These are phyloP conservation scores for Dendrolimus pini DNA, from an alignment of 2,888 invertebrate genomes.

Conservation along the genomic window DNA sequence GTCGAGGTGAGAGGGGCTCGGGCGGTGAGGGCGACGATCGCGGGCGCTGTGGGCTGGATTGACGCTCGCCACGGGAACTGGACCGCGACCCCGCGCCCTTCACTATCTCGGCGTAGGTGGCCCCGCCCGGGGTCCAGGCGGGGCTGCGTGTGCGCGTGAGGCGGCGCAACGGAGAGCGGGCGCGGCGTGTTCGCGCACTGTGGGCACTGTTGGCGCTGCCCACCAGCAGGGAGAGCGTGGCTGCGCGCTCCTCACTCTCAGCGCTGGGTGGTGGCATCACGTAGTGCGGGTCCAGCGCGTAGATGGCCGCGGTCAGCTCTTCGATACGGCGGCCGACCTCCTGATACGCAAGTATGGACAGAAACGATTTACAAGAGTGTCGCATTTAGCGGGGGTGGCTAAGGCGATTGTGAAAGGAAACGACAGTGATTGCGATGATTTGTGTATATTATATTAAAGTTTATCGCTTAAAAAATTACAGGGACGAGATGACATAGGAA, in stretches of 20 bases:
- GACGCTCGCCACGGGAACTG: slow-evolving; percentile 42
- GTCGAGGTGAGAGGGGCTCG: slow-evolving; percentile 5
- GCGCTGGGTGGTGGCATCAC: slow-evolving; percentile 79
- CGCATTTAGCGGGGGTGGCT: slow-evolving; percentile 35
- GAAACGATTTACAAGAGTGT: slow-evolving; percentile 61
- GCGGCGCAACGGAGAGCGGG: slow-evolving; percentile 68
- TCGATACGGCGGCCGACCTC: slow-evolving; percentile 83
- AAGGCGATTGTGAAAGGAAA: slow-evolving; percentile 45
- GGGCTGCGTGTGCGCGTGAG: slow-evolving; percentile 67
- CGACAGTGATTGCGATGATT: slow-evolving; percentile 56
- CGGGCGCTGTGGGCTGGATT: slow-evolving; percentile 27
- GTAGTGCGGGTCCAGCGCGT: slow-evolving; percentile 85
- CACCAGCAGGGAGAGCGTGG: slow-evolving; percentile 59
- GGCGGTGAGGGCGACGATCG: slow-evolving; percentile 10
- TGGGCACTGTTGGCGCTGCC: slow-evolving; percentile 68
- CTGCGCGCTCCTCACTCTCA: slow-evolving; percentile 79
- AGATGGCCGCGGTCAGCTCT: slow-evolving; percentile 83
- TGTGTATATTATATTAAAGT: slow-evolving; percentile 50
- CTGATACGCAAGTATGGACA: slow-evolving; percentile 80
- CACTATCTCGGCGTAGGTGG: slow-evolving; percentile 88
- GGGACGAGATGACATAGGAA: slow-evolving; percentile 47
- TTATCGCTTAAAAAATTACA: slow-evolving; percentile 43
- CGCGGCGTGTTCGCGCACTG: slow-evolving; percentile 59
- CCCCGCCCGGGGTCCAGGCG: slow-evolving; percentile 83
- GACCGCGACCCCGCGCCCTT: slow-evolving; percentile 75